Base-by-base conservation (phyloP, 2,113 vertebrate genomes). In the Alces alces region DNA sequence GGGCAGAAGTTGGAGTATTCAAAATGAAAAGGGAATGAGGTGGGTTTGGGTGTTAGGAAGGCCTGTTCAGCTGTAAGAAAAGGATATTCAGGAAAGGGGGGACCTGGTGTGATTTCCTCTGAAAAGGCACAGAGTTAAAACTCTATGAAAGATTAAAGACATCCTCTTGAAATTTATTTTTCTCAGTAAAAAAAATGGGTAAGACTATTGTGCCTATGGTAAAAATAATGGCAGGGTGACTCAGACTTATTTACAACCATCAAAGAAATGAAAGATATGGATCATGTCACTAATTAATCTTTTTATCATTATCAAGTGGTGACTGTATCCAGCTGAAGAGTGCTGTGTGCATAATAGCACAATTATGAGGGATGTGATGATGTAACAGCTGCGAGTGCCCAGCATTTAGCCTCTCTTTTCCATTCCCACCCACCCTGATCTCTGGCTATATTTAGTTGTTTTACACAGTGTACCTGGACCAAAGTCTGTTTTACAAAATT, bases 401-500 rank as follows among this genome's bases (percentile, higher is more conserved):
- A 54, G 96, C 98, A 97, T 97, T 98, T 98, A 96, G 97, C 98
- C 98, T 98, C 98, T 99, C 98, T 98, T 99, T 99, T 99, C 98
- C 98, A 98, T 98, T 98, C 98, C 99, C 98, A 98, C 98, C 99
- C 98, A 98, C 98, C 96, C 97, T 98, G 98, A 98, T 98, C 98
- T 97, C 93, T 61, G 66, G 96, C 98, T 99, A 98, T 99, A 98
- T 99, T 99, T 99, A 99, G 99, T 98, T 99, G 98, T 98, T 99
- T 99, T 99, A 98, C 97, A 98, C 96, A 95, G 89, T 96, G 86
- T 95, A 98, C 98, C 98, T 98, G 95, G 97, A 98, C 97, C 83
- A 97, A 97, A 97, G 98, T 97, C 55, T 95, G 21, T 84, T 97
- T 97, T 97, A 57, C 61, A 98, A 76, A 97, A 88, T 95, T 96